Percentiles rank a stretch among this genome's conserved stretches.
These are phyloP conservation scores for Parnassius glacialis DNA, from an alignment of 2,888 invertebrate genomes.

Conservation along the genomic window DNA sequence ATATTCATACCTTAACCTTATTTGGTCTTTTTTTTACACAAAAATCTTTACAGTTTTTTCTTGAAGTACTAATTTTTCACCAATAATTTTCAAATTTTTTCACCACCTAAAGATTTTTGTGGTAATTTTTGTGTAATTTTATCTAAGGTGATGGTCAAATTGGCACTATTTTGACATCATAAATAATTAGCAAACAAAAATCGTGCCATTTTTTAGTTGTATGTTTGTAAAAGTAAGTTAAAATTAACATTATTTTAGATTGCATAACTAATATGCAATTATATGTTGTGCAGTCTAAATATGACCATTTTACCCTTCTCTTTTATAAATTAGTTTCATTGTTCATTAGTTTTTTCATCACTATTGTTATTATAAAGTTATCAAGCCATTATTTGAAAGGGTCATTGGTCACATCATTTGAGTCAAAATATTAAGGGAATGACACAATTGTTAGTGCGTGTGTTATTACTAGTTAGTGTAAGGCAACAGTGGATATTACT, in stretches of 20 bases:
- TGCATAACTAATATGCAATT: constrained; percentile 42
- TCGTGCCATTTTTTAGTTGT: constrained; percentile 54
- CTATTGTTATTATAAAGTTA: constrained; percentile 3
- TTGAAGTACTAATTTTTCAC: too few species aligned
- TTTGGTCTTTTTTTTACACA: constrained; percentile 17
- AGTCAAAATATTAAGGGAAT: constrained; percentile 56
- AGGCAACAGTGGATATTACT: constrained; percentile 43
- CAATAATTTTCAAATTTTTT: too few species aligned
- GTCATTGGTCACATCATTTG: constrained; percentile 30
- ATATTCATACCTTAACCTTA: constrained; percentile 1
- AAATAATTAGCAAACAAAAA: constrained; percentile 21
- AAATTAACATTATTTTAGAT: constrained; percentile 43
- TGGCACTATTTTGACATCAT: constrained; percentile 36
- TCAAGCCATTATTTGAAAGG: constrained; percentile 26
- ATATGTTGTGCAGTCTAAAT: constrained; percentile 34
- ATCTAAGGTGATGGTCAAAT: constrained; percentile 64
- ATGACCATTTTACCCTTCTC: constrained; percentile 32
- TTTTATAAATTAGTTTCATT: constrained; percentile 1
- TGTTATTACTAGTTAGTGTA: constrained; percentile 61
- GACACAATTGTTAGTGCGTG: constrained; percentile 67
- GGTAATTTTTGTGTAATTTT: constrained; percentile 34
- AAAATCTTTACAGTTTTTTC: constrained; percentile 4
- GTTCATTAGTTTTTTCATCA: constrained; percentile 21
- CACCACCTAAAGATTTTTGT: constrained; percentile 37
- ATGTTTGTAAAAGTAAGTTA: constrained; percentile 56